Conservation (phyloP, 2,888 invertebrate species). For the Phasia obesa region DNA sequence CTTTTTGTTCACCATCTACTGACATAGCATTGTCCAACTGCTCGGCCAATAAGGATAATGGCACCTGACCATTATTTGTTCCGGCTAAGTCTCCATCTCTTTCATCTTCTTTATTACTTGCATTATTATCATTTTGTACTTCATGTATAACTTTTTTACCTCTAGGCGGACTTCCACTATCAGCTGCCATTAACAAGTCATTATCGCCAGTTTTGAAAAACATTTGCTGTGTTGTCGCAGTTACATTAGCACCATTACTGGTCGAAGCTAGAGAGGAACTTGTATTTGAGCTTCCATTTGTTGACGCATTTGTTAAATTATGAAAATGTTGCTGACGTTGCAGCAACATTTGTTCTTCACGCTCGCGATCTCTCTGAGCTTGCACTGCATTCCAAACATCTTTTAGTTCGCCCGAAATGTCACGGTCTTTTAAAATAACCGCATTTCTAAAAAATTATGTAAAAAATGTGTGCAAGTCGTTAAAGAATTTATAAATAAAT, state of each 20-base stretch:
- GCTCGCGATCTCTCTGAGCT: constrained; percentile 82
- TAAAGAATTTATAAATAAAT: too few species aligned
- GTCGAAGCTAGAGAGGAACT: constrained; percentile 1
- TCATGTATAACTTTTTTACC: constrained; percentile 56
- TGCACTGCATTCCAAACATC: constrained; percentile 89
- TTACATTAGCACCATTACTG: constrained; percentile 1
- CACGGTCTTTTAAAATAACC: constrained; percentile 86
- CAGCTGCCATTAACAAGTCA: constrained; percentile 12
- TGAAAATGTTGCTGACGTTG: constrained; percentile 81
- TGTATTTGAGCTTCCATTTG: constrained; percentile 51
- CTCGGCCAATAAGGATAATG: constrained; percentile 75
- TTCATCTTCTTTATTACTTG: constrained; percentile 35
- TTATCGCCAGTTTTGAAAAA: constrained; percentile 75
- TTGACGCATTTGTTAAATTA: constrained; percentile 74
- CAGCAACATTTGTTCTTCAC: constrained; percentile 81
- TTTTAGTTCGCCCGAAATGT: constrained; percentile 88
- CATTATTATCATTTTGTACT: constrained; percentile 43
- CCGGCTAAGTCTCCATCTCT: constrained; percentile 12
- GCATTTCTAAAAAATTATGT: constrained; percentile 83
- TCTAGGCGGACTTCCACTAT: constrained; percentile 34
- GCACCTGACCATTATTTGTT: constrained; percentile 56
- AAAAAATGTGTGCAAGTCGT: not conserved
- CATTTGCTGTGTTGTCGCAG: constrained; percentile 78
- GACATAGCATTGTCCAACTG: constrained; percentile 76
- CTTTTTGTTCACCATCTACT: constrained; percentile 31